A percentile compares a stretch with the other conserved stretches of the same genome.
phyloP scores from a whole-genome alignment of 2,797 vertebrate species.

The Decapterus maruadsi region DNA sequence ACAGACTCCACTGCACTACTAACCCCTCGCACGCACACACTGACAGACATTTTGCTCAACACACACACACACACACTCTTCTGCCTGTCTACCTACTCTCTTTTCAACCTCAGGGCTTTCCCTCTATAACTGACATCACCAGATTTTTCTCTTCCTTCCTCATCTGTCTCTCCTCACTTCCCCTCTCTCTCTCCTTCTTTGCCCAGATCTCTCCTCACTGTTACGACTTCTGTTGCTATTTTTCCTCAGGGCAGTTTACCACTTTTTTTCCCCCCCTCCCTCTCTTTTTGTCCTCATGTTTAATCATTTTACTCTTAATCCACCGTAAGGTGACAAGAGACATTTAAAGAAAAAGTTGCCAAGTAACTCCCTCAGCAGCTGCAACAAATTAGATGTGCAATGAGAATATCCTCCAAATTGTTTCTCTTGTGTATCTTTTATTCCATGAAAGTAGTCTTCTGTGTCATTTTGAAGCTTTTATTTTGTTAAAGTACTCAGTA shows the following conservation, averaged over 20 bases:
- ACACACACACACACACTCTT: constrained; percentile 11
- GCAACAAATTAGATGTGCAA: not conserved
- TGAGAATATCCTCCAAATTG: constrained; percentile 4
- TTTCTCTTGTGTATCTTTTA: not conserved
- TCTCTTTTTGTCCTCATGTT: constrained; percentile 10
- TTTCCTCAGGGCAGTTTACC: constrained; percentile 1
- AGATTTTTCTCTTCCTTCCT: constrained; percentile 32
- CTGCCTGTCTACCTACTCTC: constrained; percentile 24
- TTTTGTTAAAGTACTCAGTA: not conserved
- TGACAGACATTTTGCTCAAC: constrained; percentile 49
- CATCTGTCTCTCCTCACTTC: constrained; percentile 20
- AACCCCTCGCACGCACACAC: constrained; percentile 26
- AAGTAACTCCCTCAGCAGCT: constrained; percentile 22
- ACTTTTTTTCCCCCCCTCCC: not conserved
- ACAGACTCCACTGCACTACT: constrained; percentile 2
- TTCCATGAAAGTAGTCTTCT: not conserved
- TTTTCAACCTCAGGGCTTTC: constrained; percentile 44
- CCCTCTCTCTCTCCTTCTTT: not conserved
- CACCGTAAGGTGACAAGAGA: not conserved
- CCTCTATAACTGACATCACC: constrained; percentile 38
- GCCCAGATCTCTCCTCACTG: constrained; percentile 14
- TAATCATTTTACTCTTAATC: constrained; percentile 23
- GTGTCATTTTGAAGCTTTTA: constrained; percentile 16
- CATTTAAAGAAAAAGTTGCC: constrained; percentile 2
- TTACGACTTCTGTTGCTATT: constrained; percentile 20